A percentile compares a stretch with the other conserved stretches of the same genome.
phyloP scores from a whole-genome alignment of 1,140 invertebrate species.

The Cotesia vestalis region DNA sequence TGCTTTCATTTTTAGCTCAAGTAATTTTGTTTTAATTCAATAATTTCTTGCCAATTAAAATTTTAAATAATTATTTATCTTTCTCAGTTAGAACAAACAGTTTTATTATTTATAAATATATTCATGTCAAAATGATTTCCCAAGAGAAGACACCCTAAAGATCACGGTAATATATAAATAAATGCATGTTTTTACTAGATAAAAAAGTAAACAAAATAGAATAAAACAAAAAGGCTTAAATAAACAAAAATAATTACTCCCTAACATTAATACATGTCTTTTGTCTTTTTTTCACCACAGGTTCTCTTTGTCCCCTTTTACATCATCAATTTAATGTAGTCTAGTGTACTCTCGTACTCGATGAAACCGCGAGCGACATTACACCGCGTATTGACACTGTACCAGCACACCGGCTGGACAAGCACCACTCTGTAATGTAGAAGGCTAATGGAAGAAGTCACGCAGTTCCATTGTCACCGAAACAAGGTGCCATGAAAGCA shows the following conservation, averaged over 20 bases:
- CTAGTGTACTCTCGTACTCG: not conserved
- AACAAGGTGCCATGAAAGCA: conserved; percentile 43
- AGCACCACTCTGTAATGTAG: conserved; percentile 48
- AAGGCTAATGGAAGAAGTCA: conserved; percentile 61
- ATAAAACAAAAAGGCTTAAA: no score
- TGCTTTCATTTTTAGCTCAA: not conserved
- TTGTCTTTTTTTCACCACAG: not conserved
- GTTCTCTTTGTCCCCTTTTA: no score
- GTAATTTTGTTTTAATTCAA: not conserved
- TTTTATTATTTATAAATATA: no score
- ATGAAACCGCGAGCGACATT: conserved; percentile 16
- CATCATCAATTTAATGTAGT: not conserved
- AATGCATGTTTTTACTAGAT: no score
- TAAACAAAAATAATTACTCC: no score
- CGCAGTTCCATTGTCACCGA: conserved; percentile 56
- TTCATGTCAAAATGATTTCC: no score
- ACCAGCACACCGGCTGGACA: conserved; percentile 37
- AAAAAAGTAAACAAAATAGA: no score
- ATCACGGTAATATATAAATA: no score
- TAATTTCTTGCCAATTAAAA: not conserved
- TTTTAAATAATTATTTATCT: no score
- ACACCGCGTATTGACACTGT: conserved; percentile 45
- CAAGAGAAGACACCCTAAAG: no score
- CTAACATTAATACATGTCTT: not conserved
- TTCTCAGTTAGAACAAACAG: no score